Evolutionary conservation across 2,888 invertebrate genomes (phyloP).

Genomic region (Parnassius smintheus): DNA sequence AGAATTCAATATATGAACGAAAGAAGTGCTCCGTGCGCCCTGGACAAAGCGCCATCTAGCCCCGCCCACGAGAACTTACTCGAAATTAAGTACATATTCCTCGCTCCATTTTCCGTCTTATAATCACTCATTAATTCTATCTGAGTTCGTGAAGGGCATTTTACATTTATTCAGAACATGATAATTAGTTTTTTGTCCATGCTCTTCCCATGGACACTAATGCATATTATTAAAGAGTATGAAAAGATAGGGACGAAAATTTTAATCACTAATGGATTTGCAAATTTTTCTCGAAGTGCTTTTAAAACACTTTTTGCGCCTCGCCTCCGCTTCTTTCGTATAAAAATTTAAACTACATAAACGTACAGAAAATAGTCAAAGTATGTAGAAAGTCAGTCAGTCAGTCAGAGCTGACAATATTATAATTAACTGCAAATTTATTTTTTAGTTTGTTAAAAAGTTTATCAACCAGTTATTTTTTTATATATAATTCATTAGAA

Average conservation of each 20-base stretch:
- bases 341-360: too few species aligned
- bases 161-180: constrained; percentile 5
- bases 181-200: constrained; percentile 6
- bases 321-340: not conserved
- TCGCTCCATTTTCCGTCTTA: not conserved
- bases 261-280: constrained; percentile 8
- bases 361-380: too few species aligned
- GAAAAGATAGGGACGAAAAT: not conserved
- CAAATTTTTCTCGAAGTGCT: constrained; percentile 4
- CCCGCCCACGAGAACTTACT: not conserved
- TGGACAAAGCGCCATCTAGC: constrained; percentile 6
- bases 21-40: constrained; percentile 2
- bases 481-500: too few species aligned
- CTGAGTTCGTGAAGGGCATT: constrained; percentile 6
- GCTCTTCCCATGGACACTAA: not conserved
- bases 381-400: too few species aligned
- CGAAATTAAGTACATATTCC: constrained; percentile 12
- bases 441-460: too few species aligned
- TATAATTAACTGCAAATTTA: too few species aligned
- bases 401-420: too few species aligned
- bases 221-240: constrained; percentile 5
- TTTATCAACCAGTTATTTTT: too few species aligned
- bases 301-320: constrained; percentile 4
- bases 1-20: constrained; percentile 19
- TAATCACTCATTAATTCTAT: constrained; percentile 18